Evolutionary conservation across 1,140 invertebrate species (phyloP).

Genomic region (Tetranychus cinnabarinus): DNA sequence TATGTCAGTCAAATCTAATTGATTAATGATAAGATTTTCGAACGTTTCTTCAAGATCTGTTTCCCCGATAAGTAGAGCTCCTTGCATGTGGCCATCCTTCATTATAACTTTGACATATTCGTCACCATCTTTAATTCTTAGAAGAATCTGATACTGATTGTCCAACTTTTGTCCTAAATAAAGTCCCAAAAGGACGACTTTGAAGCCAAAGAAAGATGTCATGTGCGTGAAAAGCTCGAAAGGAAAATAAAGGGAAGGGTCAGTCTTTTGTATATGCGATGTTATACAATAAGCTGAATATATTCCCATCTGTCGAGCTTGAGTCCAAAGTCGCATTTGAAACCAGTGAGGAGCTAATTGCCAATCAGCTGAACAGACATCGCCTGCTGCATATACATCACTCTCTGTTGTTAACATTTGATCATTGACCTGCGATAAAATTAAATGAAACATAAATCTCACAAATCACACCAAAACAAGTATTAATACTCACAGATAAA

Average conservation of each 20-base stretch:
- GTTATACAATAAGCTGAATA: slow-evolving; percentile 54
- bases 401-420: slow-evolving; percentile 51
- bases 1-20: slow-evolving; percentile 62
- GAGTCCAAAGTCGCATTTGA: slow-evolving; percentile 86
- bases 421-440: slow-evolving; percentile 39
- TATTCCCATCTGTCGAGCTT: slow-evolving; percentile 85
- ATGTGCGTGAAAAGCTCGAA: slow-evolving; percentile 94
- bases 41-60: slow-evolving; percentile 93
- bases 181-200: slow-evolving; percentile 63
- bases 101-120: slow-evolving; percentile 84
- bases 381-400: slow-evolving; percentile 79
- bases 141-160: slow-evolving; percentile 57
- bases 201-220: slow-evolving; percentile 80
- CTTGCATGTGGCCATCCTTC: slow-evolving; percentile 57
- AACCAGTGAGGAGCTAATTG: slow-evolving; percentile 48
- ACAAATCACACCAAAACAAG: neutral
- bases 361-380: slow-evolving; percentile 66
- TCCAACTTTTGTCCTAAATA: slow-evolving; percentile 77
- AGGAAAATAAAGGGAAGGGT: slow-evolving; percentile 10
- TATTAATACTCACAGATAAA: neutral
- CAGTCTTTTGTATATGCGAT: neutral
- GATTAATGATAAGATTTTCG: slow-evolving; percentile 90
- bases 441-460: neutral
- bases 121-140: slow-evolving; percentile 41
- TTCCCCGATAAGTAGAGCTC: slow-evolving; percentile 84